phyloP scores from a whole-genome alignment of 2,888 invertebrate species.

The Helicoverpa assulta region DNA sequence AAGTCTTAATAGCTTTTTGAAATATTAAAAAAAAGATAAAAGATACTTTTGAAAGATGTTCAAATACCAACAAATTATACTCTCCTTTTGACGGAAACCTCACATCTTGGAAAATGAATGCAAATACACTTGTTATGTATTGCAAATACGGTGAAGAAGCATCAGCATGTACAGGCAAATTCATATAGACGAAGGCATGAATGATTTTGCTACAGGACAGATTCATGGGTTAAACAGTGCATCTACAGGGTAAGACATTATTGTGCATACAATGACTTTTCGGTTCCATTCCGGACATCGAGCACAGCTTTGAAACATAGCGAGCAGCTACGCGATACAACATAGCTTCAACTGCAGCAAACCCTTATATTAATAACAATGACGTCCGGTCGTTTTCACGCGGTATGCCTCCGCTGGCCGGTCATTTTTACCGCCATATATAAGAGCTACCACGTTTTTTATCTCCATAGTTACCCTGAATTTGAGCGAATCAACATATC shows the following conservation, averaged over 20 bases:
- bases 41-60: no score
- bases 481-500: conserved; percentile 65
- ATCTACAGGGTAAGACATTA: no score
- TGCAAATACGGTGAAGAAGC: no score
- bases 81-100: no score
- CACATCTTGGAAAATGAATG: no score
- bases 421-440: conserved; percentile 87
- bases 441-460: conserved; percentile 85
- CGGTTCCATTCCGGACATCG: background rate
- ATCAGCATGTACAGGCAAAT: no score
- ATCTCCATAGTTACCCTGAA: conserved; percentile 80
- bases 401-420: conserved; percentile 80
- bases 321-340: conserved; percentile 8
- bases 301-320: background rate
- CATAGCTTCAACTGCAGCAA: conserved; percentile 57
- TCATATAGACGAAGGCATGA: no score
- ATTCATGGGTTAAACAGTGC: no score
- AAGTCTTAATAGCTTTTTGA: background rate
- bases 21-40: background rate
- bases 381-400: conserved; percentile 89
- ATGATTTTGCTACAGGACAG: no score
- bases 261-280: no score
- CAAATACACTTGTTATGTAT: no score
- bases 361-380: conserved; percentile 84
- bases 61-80: no score